Evolutionary conservation across 2,113 vertebrate species (phyloP), one percentile per base, ranked within the genome.

Genomic region (Sorex fumeus): DNA sequence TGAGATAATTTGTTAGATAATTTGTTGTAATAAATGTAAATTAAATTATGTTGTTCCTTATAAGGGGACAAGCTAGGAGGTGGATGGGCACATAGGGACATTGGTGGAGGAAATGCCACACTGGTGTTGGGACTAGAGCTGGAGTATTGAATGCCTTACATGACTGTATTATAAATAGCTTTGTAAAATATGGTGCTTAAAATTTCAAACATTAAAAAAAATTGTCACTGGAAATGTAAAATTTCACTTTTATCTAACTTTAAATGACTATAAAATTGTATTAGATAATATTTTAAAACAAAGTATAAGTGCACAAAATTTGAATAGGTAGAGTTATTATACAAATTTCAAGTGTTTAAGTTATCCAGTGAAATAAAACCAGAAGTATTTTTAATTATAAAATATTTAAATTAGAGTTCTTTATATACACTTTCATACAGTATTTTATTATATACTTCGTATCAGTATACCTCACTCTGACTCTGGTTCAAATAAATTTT

Each of bases 351-450:
- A 45, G 53, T 8, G 13, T 2, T 53, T 77, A 53, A 71, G 43
- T 53, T 72, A 60, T 36, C 64, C 16, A 84, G 12, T 70, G 43
- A 64, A 81, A 62, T 0, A 62, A 47, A 88, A 81, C 47, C 23
- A 53, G 3, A 83, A 88, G 25, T 53, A 57, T 72, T 84, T 79
- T 90, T 83, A 57, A 82, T 72, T 62, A 16, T 40, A 84, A 80
- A 75, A 23, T 67, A 12, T 66, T 75, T 70, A 70, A 34, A 10
- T 30, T 70, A 40, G 15, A 79, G 30, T 6, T 53, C 19, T 82
- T 86, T 57, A 76, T 86, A 89, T 62, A 32, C 53, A 75, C 81
- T 57, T 82, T 71, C 34, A 85, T 43, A 27, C 27, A 27, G 43
- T 28, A 86, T 32, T 88, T 78, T n/a, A 70, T 69, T n/a, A 53